phyloP scores from a whole-genome alignment of 2,888 invertebrate genomes.

The Phymatocera aterrima region DNA sequence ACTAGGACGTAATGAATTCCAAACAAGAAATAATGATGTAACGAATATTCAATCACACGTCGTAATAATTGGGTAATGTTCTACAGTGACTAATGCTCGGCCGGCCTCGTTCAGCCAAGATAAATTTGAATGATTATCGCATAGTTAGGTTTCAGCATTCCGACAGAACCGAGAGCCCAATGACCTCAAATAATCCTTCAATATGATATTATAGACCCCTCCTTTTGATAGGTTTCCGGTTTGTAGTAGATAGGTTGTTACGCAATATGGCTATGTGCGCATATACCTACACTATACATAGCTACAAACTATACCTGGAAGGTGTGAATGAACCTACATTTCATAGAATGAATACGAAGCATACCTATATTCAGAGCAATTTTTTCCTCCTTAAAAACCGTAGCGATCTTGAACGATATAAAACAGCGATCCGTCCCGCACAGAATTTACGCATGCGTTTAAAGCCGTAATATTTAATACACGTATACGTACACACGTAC shows the following conservation, averaged over 20 bases:
- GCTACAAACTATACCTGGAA: slow-evolving; percentile 8
- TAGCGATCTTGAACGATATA: background rate
- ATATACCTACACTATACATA: background rate
- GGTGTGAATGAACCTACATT: slow-evolving; percentile 14
- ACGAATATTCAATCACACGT: no score
- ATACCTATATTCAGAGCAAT: slow-evolving; percentile 6
- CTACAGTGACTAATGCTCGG: background rate
- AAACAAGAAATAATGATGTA: no score
- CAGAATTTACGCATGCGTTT: slow-evolving; percentile 1
- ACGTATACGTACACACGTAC: no score
- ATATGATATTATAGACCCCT: slow-evolving; percentile 3
- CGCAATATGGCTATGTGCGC: slow-evolving; percentile 36
- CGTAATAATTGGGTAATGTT: background rate
- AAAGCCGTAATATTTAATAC: background rate
- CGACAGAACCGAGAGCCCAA: slow-evolving; percentile 15
- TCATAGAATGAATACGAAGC: background rate
- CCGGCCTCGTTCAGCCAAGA: background rate
- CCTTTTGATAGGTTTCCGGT: slow-evolving; percentile 36
- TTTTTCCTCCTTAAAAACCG: background rate
- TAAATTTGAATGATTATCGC: slow-evolving; percentile 19
- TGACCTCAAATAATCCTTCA: slow-evolving; percentile 37
- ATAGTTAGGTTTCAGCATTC: background rate
- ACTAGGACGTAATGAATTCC: no score
- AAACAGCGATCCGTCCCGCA: background rate
- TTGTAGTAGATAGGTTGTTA: slow-evolving; percentile 27